Evolutionary conservation across 2,797 vertebrate genomes (phyloP), one percentile per base, ranked within the genome.

Genomic region (Rhynchonycteris naso): DNA sequence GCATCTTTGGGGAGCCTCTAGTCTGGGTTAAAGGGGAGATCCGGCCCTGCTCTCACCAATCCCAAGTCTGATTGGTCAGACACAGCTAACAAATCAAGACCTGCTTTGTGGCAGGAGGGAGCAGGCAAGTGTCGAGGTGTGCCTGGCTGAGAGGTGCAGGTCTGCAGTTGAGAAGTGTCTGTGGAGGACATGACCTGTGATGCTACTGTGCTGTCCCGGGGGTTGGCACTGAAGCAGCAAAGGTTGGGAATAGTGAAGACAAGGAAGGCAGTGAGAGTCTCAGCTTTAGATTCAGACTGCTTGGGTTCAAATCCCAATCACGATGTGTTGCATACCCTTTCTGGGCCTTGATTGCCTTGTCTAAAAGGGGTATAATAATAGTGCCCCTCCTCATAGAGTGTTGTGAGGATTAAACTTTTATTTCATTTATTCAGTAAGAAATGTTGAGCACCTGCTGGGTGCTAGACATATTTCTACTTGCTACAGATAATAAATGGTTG

Each of bases 311-410:
- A 90, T 56, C 72, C 47, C 78, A 91, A 4, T 47, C 35, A 71
- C 56, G 35, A n/a, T 0, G 6, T 66, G n/a, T 94, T 50, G 12
- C 30, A 76, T 66, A 33, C 66, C 38, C 30, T 66, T 28, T 59
- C 50, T 66, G 33, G 58, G 38, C 52, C 80, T 97, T 78, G 59
- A 90, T 69, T 92, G 81, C n/a, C 75, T 89, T 91, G 26, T 94
- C 93, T 95, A 58, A 93, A 85, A 88, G 92, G 94, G 61, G 90
- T 84, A 47, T 84, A 52, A 68, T 63, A 89, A 52, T 74, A 75
- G 69, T 76, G 33, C 11, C 18, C 30, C 12, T 33, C 8, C 24
- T 12, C 26, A 66, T 7, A 82, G 65, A 59, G 12, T 86, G 5
- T 94, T 69, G 35, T 84, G 15, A 94, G 71, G 80, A 84, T 89